A percentile compares a stretch with the other conserved stretches of the same genome.
These are phyloP conservation scores for Zaprionus africanus DNA, from an alignment of 1,140 invertebrate genomes.

Conservation along the genomic window DNA sequence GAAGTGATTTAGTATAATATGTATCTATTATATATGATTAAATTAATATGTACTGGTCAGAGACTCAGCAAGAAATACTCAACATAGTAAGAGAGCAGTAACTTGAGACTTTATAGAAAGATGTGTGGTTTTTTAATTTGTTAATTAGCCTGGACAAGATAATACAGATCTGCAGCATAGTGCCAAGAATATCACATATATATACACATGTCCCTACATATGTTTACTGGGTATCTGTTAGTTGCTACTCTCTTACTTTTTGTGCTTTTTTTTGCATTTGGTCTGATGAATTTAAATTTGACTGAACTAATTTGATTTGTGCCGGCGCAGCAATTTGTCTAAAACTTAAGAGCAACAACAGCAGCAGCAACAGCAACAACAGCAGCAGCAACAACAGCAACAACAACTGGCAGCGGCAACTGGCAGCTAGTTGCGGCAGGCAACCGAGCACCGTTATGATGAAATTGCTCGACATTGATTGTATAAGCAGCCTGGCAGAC, in stretches of 20 bases:
- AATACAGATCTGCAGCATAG: too few species aligned
- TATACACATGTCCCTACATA: background rate
- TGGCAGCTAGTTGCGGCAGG: conserved; percentile 7
- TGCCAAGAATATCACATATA: background rate
- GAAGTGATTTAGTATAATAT: background rate
- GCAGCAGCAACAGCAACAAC: background rate
- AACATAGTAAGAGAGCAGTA: too few species aligned
- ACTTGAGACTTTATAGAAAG: too few species aligned
- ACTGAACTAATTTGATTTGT: conserved; percentile 70
- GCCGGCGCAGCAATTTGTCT: conserved; percentile 23
- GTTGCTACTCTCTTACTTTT: background rate
- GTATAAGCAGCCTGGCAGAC: conserved; percentile 37
- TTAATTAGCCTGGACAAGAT: too few species aligned
- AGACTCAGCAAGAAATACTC: background rate
- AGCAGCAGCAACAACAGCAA: background rate
- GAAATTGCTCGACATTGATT: conserved; percentile 54
- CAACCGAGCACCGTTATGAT: conserved; percentile 44
- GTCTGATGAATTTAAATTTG: conserved; percentile 69
- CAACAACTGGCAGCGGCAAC: conserved; percentile 13
- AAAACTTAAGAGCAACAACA: background rate
- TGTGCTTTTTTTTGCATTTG: conserved; percentile 15
- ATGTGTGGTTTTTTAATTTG: too few species aligned
- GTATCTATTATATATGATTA: background rate
- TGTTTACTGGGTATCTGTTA: background rate
- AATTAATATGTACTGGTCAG: background rate